A percentile compares a stretch with the other conserved stretches of the same genome.
phyloP scores from a whole-genome alignment of 2,113 vertebrate species.

The Paedocypris sp. region DNA sequence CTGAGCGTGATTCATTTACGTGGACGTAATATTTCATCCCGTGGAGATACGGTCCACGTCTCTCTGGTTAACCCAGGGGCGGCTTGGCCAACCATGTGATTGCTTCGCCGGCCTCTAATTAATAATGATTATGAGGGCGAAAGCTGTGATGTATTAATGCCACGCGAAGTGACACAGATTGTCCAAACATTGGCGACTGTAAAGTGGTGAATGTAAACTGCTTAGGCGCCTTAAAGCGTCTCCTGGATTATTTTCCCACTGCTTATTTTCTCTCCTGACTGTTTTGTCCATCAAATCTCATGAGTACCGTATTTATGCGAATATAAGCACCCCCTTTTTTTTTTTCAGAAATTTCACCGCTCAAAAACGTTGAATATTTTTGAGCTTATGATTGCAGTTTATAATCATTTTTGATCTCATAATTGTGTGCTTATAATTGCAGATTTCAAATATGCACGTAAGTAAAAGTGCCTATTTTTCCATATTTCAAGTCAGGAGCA shows the following conservation, averaged over 20 bases:
- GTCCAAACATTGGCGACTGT: not conserved
- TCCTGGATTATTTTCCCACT: conserved; percentile 27
- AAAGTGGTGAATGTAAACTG: not conserved
- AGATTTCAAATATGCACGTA: too few relatives aligned
- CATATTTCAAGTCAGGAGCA: too few relatives aligned
- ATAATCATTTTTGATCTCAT: too few relatives aligned
- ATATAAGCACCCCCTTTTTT: too few relatives aligned
- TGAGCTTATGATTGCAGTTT: too few relatives aligned
- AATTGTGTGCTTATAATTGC: too few relatives aligned
- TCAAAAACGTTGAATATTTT: too few relatives aligned
- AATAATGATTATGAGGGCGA: conserved; percentile 50
- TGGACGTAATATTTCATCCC: conserved; percentile 36
- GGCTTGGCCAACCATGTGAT: conserved; percentile 42
- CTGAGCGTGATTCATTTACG: conserved; percentile 1
- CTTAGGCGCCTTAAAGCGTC: conserved; percentile 24
- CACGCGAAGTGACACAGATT: conserved; percentile 39
- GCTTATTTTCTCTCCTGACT: not conserved
- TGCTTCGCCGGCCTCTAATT: conserved; percentile 49
- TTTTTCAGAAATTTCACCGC: too few relatives aligned
- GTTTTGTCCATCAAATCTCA: too few relatives aligned
- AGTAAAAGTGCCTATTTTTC: too few relatives aligned
- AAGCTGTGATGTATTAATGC: conserved; percentile 43
- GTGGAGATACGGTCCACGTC: conserved; percentile 30
- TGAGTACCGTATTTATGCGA: too few relatives aligned
- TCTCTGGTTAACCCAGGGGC: conserved; percentile 43